Percentiles rank a stretch among this genome's conserved stretches.
These are phyloP conservation scores for Bovichtus diacanthus DNA, from an alignment of 2,797 vertebrate genomes.

Conservation along the genomic window DNA sequence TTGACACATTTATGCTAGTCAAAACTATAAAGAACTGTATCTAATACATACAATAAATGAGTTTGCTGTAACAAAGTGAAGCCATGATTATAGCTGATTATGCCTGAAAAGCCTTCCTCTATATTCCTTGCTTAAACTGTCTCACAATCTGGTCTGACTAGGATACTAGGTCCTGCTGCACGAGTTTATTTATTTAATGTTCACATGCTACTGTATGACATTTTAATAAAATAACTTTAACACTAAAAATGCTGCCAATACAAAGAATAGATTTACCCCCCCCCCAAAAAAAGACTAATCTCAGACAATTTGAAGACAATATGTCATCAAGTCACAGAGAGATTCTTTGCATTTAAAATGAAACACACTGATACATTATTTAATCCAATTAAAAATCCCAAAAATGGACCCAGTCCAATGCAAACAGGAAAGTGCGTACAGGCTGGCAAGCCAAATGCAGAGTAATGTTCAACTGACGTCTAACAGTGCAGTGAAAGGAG, in stretches of 20 bases:
- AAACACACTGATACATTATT: conserved; percentile 44
- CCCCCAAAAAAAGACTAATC: conserved; percentile 20
- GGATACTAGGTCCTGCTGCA: neutral
- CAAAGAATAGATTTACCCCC: neutral
- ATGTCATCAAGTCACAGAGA: conserved; percentile 30
- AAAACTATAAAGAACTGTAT: neutral
- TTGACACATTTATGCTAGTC: neutral
- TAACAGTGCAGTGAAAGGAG: conserved; percentile 37
- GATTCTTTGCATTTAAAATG: conserved; percentile 36
- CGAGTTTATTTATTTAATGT: conserved; percentile 22
- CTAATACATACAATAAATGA: neutral
- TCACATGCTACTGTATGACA: conserved; percentile 32
- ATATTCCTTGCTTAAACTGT: neutral
- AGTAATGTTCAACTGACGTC: conserved; percentile 20
- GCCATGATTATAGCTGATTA: neutral
- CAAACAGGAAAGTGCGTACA: conserved; percentile 37
- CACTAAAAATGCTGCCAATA: conserved; percentile 22
- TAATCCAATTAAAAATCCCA: no score
- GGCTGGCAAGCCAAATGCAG: neutral
- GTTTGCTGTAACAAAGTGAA: neutral
- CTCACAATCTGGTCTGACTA: neutral
- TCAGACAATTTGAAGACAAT: conserved; percentile 18
- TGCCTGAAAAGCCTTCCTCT: conserved; percentile 7
- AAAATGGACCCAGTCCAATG: conserved; percentile 53
- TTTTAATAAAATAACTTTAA: conserved; percentile 49